Conservation (phyloP, 2,113 vertebrate species). For the Aegithalos caudatus region DNA sequence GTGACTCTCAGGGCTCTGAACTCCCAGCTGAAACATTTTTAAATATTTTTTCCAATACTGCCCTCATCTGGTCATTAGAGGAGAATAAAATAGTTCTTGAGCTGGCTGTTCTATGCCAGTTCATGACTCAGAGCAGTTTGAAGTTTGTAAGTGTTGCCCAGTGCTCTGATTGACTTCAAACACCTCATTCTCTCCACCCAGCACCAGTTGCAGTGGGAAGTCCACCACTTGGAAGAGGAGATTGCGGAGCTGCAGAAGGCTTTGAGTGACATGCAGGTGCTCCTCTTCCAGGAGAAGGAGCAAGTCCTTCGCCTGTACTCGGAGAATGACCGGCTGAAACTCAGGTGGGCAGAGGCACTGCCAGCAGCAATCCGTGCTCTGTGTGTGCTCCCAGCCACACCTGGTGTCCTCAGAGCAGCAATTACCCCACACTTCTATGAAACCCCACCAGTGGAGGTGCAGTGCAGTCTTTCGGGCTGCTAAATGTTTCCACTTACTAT, state of each 20-base stretch:
- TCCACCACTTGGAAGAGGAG: constrained; percentile 87
- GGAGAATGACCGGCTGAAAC: constrained; percentile 93
- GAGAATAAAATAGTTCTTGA: neutral
- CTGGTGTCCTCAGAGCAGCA: neutral
- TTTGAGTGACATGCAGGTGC: constrained; percentile 93
- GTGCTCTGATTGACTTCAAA: neutral
- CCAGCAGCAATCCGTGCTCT: accelerated
- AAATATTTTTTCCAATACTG: neutral
- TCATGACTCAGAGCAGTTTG: neutral
- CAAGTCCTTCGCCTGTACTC: constrained; percentile 90
- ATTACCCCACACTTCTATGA: neutral
- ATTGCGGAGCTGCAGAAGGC: constrained; percentile 88
- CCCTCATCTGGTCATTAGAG: neutral
- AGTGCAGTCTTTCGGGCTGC: neutral
- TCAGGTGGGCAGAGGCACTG: constrained; percentile 78
- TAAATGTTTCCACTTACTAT: neutral
- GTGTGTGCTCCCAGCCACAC: accelerated
- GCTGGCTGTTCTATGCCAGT: neutral
- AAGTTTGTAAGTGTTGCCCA: neutral
- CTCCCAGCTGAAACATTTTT: neutral
- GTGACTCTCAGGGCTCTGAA: neutral
- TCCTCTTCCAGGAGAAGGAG: constrained; percentile 92
- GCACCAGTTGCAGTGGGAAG: constrained; percentile 88
- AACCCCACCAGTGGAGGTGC: accelerated
- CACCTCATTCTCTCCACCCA: neutral